Base-by-base conservation (phyloP, 2,113 vertebrate genomes). In the Chionodraco myersi region DNA sequence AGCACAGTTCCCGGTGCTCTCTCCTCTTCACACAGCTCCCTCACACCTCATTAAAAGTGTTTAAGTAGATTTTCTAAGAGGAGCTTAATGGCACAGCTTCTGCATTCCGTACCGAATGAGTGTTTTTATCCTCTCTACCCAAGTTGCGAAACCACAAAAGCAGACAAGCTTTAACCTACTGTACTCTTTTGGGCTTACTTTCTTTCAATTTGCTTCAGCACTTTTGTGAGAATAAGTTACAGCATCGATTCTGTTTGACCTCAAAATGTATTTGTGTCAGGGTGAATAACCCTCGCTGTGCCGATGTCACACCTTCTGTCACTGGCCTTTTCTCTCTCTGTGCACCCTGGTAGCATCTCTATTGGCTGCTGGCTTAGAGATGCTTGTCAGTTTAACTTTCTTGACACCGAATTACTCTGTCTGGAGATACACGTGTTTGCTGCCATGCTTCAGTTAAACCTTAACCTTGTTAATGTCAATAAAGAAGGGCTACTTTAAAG, bases 31-130 rank as follows among this genome's bases (percentile, higher is more conserved):
- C 72, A 78, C 77, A 44, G 80, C 80, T 79, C 75, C 76, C 80
- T 78, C 68, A 75, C 69, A 83, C 76, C 80, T 90, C 80, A 91
- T 90, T 91, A 82, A 85, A 77, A 60, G 62, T 60, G 70, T 82
- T 75, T 74, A 74, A 86, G 85, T 76, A 83, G 78, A 71, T 88
- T 87, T 87, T 81, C 48, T 78, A 23, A 73, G 70, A 73, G 72
- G 53, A 60, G 77, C 80, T 89, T 86, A 88, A 82, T 79, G 66
- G 13, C 51, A 72, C 72, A 75, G 79, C 70, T 79, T 62, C 61
- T 69, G 75, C 80, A 71, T 85, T 86, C 67, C 69, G 21, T 58
- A 52, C 64, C 51, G 45, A 62, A 63, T 54, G 30, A 74, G 67
- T 70, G 68, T 80, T 74, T 77, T 67, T 58, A 36, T 63, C 16